phyloP scores from a whole-genome alignment of 2,113 vertebrate genomes.

The Toxostoma redivivum region DNA sequence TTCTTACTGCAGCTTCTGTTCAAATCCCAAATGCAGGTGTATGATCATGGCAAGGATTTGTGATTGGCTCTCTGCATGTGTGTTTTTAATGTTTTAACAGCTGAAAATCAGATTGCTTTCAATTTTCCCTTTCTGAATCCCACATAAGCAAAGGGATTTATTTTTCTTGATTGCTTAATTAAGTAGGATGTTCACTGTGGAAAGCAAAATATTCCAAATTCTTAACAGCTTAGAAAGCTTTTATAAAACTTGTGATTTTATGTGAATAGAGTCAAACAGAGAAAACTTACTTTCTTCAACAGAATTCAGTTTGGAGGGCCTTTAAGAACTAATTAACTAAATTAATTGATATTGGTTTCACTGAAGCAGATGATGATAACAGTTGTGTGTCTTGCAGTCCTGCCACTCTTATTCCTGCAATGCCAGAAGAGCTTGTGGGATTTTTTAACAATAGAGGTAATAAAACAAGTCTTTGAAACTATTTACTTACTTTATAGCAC shows the following conservation, averaged over 20 bases:
- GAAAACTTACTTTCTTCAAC: not conserved
- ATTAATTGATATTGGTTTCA: slow-evolving; percentile 13
- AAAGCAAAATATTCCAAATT: not conserved
- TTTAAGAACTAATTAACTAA: slow-evolving; percentile 31
- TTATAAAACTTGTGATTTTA: slow-evolving; percentile 4
- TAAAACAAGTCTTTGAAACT: not conserved
- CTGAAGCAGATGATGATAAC: not conserved
- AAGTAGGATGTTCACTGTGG: not conserved
- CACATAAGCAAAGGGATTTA: slow-evolving; percentile 34
- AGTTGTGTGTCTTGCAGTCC: not conserved
- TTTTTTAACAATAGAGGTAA: not conserved
- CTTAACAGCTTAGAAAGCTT: slow-evolving; percentile 8
- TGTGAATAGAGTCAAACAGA: not conserved
- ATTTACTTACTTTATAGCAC: not conserved
- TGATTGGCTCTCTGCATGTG: not conserved
- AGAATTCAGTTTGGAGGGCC: not conserved
- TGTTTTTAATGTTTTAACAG: not conserved
- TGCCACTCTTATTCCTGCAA: not conserved
- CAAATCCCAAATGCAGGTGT: not conserved
- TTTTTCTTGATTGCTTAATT: slow-evolving; percentile 59
- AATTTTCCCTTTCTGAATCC: slow-evolving; percentile 20
- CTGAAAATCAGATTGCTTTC: slow-evolving; percentile 6
- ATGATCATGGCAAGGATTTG: not conserved
- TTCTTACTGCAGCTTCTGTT: not conserved
- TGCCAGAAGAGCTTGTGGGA: not conserved